Conservation (phyloP, 30 jellyfish, hydroid and myxozoan species). For the Hydractinia symbiolongicarpus region DNA sequence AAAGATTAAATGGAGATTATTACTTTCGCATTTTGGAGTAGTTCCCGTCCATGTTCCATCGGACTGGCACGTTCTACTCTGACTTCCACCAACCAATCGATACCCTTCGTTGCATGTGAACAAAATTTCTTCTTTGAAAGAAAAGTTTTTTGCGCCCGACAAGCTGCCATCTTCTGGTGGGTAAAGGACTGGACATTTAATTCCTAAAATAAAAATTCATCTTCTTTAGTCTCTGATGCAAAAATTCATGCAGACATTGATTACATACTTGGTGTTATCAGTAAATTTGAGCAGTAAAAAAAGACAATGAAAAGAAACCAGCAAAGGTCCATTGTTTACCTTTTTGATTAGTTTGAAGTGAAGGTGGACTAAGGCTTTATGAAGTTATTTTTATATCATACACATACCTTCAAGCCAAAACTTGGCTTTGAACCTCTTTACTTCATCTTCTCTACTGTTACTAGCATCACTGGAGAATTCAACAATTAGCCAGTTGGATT, state of each 20-base stretch:
- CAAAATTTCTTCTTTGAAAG: conserved; percentile 44
- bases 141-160: conserved; percentile 50
- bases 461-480: conserved; percentile 63
- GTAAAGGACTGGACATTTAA: conserved; percentile 49
- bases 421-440: conserved; percentile 64
- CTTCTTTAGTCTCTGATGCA: no score
- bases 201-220: conserved; percentile 29
- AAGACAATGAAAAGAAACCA: no score
- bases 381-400: neutral
- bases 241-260: no score
- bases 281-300: no score
- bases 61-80: conserved; percentile 53
- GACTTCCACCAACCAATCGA: conserved; percentile 41
- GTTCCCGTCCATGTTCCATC: conserved; percentile 86
- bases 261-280: no score
- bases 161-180: conserved; percentile 58
- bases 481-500: conserved; percentile 50
- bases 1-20: neutral
- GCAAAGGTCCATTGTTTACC: no score
- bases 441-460: conserved; percentile 25
- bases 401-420: conserved; percentile 66
- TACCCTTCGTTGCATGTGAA: conserved; percentile 62
- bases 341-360: no score
- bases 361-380: no score
- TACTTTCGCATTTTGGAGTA: conserved; percentile 76